phyloP scores from a whole-genome alignment of 2,113 vertebrate species.

The Oncorhynchus tshawytscha region DNA sequence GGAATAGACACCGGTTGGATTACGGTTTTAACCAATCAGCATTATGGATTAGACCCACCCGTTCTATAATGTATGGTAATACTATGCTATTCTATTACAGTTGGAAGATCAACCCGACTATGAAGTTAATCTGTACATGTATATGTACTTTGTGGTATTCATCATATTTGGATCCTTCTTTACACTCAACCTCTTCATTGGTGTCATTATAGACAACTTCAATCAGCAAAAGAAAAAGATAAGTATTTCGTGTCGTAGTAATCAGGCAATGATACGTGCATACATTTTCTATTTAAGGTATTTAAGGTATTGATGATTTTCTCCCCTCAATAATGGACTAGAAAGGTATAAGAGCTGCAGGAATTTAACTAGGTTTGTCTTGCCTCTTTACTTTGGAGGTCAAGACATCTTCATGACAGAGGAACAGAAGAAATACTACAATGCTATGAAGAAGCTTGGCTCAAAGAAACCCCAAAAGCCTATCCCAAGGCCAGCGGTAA shows the following conservation, averaged over 20 bases:
- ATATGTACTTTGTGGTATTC: conserved; percentile 93
- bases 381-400: conserved; percentile 76
- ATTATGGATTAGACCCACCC: no score
- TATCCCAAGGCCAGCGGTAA: conserved; percentile 85
- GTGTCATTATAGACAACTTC: conserved; percentile 99
- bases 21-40: no score
- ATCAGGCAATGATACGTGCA: background rate
- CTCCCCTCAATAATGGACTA: no score
- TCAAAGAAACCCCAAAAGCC: conserved; percentile 96
- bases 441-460: conserved; percentile 93
- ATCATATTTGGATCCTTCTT: conserved; percentile 97
- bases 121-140: conserved; percentile 85
- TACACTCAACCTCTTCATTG: conserved; percentile 96
- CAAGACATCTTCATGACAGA: conserved; percentile 98
- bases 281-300: no score
- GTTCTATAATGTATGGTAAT: no score
- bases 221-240: conserved; percentile 99
- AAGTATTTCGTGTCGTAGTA: conserved; percentile 72
- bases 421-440: conserved; percentile 97
- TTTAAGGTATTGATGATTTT: no score
- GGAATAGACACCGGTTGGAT: no score
- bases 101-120: conserved; percentile 78
- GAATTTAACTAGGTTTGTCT: conserved; percentile 77
- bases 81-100: conserved; percentile 66
- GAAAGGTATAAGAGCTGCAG: background rate